Conservation (phyloP, 2,888 invertebrate species). For the Ferrisia virgata region DNA sequence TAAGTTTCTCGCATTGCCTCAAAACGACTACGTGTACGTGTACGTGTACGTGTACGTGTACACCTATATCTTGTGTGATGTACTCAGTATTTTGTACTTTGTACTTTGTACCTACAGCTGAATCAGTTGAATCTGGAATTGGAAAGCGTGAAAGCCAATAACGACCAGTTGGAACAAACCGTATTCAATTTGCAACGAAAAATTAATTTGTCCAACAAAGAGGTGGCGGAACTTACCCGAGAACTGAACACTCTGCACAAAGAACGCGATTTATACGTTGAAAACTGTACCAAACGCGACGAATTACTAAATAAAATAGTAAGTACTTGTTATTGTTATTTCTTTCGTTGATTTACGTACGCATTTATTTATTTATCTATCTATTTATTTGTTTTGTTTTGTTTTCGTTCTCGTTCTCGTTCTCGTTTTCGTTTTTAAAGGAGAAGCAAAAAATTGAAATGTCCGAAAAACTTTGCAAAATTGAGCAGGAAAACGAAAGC, state of each 20-base stretch:
- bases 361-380: not conserved
- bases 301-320: conserved; percentile 10
- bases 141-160: conserved; percentile 26
- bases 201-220: conserved; percentile 30
- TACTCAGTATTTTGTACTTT: no score
- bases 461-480: not conserved
- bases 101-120: not conserved
- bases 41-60: no score
- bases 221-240: conserved; percentile 8
- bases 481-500: conserved; percentile 1
- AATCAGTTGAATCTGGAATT: conserved; percentile 18
- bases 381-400: not conserved
- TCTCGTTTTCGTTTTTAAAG: not conserved
- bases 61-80: no score
- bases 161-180: conserved; percentile 33
- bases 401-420: not conserved
- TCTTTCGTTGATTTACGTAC: not conserved
- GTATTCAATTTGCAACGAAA: conserved; percentile 25
- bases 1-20: no score
- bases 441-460: conserved; percentile 18
- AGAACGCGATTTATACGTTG: conserved; percentile 25
- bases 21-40: no score
- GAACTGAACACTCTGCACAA: conserved; percentile 21
- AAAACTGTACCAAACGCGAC: conserved; percentile 5
- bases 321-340: not conserved